A percentile compares a stretch with the other conserved stretches of the same genome.
phyloP scores from a whole-genome alignment of 2,113 vertebrate species.

The Daubentonia madagascariensis region DNA sequence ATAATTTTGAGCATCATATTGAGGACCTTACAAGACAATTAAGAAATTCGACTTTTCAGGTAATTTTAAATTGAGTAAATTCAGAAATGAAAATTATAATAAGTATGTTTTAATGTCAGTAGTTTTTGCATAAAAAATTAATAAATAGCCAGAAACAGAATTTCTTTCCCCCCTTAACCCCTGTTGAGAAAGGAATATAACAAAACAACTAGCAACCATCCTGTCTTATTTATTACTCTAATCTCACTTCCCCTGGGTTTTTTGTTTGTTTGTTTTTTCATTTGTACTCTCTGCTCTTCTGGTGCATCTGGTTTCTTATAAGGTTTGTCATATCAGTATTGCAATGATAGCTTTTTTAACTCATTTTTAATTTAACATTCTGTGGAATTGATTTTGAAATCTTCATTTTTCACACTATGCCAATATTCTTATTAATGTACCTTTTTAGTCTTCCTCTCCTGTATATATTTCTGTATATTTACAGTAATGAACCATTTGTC shows the following conservation, averaged over 20 bases:
- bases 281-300: background rate
- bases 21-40: constrained; percentile 92
- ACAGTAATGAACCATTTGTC: constrained; percentile 30
- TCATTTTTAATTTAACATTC: constrained; percentile 18
- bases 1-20: constrained; percentile 88
- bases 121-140: constrained; percentile 3
- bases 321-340: background rate
- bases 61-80: constrained; percentile 73
- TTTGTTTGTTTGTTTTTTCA: background rate
- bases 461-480: background rate
- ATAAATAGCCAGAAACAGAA: background rate
- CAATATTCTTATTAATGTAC: background rate
- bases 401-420: background rate
- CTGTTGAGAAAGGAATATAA: background rate
- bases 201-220: background rate
- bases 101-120: background rate
- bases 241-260: background rate
- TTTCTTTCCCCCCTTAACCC: background rate
- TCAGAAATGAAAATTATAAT: background rate
- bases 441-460: background rate
- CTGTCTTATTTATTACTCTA: background rate
- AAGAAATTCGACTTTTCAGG: constrained; percentile 88
- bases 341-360: background rate
- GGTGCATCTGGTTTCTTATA: background rate
- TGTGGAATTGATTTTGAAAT: background rate